phyloP scores from a whole-genome alignment of 2,113 vertebrate genomes.

The Seriola quinqueradiata region DNA sequence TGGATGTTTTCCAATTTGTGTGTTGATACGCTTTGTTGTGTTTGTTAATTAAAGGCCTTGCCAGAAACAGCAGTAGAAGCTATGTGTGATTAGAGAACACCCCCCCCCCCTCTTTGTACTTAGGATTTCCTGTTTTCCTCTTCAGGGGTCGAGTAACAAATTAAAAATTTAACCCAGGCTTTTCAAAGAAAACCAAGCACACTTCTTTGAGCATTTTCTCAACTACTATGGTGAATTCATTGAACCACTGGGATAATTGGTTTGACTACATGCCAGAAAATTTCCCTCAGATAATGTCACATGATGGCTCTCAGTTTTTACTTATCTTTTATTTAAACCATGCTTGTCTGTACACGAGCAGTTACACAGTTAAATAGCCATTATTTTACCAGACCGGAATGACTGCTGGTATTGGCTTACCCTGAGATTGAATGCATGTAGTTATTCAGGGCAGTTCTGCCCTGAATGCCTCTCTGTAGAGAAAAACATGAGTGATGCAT shows the following conservation, averaged over 20 bases:
- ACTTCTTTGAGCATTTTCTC: conserved; percentile 7
- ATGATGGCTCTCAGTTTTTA: background rate
- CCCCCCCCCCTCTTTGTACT: conserved; percentile 18
- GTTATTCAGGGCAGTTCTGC: conserved; percentile 23
- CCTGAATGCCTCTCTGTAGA: conserved; percentile 46
- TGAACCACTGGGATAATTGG: conserved; percentile 27
- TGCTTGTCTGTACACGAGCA: conserved; percentile 30
- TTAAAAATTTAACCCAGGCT: conserved; percentile 12
- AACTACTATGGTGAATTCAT: conserved; percentile 11
- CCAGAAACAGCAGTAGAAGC: conserved; percentile 9
- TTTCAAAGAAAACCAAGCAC: conserved; percentile 18
- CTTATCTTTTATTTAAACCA: background rate
- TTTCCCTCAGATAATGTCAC: background rate
- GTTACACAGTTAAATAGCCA: background rate
- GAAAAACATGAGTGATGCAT: conserved; percentile 59
- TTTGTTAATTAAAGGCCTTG: conserved; percentile 50
- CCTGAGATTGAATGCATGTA: conserved; percentile 5
- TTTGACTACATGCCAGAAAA: conserved; percentile 29
- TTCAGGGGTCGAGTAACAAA: conserved; percentile 24
- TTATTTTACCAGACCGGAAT: conserved; percentile 8
- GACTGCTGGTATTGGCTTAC: background rate
- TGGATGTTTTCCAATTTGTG: conserved; percentile 25
- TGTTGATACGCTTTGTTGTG: conserved; percentile 20
- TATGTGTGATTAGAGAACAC: conserved; percentile 42
- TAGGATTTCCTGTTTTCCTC: conserved; percentile 30